Percentiles rank a stretch among this genome's conserved stretches.
phyloP scores from a whole-genome alignment of 2,888 invertebrate genomes.

The Diploptera punctata region DNA sequence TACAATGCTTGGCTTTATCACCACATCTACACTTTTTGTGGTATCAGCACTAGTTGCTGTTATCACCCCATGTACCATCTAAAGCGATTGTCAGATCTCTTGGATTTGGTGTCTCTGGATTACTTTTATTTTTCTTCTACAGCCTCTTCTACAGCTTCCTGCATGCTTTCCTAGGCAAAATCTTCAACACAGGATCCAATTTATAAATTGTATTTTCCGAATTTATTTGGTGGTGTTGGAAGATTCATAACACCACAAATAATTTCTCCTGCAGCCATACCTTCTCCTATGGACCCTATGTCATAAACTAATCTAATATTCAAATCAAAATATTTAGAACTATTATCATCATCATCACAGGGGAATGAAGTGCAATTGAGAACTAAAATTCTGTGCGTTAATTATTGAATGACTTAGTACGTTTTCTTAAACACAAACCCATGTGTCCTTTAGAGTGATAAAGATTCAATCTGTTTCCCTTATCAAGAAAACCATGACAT shows the following conservation, averaged over 20 bases:
- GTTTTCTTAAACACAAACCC: too few species aligned
- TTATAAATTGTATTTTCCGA: constrained; percentile 1
- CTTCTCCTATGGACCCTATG: constrained; percentile 30
- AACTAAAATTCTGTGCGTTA: too few species aligned
- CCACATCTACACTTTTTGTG: neutral
- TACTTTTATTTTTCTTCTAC: too few species aligned
- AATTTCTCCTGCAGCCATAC: constrained; percentile 23
- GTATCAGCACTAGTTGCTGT: neutral
- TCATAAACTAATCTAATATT: constrained; percentile 34
- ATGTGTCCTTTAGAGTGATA: too few species aligned
- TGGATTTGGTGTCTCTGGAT: too few species aligned
- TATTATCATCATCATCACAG: too few species aligned
- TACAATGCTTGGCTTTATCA: neutral
- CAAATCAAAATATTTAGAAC: constrained; percentile 6
- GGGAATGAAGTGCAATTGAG: too few species aligned
- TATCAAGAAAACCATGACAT: too few species aligned
- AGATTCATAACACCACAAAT: constrained; percentile 30
- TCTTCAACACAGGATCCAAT: constrained; percentile 13
- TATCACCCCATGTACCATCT: neutral
- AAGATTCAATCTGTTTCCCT: too few species aligned
- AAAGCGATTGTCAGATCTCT: neutral
- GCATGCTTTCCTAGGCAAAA: constrained; percentile 4
- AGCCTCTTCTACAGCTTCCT: too few species aligned
- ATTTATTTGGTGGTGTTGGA: constrained; percentile 26
- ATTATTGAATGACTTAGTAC: too few species aligned